Conservation (phyloP, 2,797 vertebrate species). For the Argyrosomus regius region DNA sequence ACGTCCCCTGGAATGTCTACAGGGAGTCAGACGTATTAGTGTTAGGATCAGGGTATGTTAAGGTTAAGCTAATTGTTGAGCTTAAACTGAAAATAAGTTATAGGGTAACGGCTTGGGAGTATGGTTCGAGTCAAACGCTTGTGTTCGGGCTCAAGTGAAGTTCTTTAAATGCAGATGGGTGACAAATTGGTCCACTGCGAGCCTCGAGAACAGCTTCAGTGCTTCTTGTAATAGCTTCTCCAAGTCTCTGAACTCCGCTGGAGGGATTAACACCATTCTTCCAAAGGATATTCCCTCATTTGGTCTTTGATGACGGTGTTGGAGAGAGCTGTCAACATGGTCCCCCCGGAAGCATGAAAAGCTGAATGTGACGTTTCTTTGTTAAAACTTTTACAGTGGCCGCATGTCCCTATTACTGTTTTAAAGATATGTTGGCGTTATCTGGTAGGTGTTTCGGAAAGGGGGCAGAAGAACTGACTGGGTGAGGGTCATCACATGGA, state of each 20-base stretch:
- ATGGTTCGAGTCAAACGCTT: neutral
- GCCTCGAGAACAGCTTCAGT: neutral
- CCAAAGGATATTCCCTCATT: neutral
- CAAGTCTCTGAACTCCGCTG: neutral
- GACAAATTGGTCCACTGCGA: neutral
- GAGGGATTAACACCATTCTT: neutral
- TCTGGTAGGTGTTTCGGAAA: neutral
- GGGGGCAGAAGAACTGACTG: neutral
- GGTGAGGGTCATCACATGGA: neutral
- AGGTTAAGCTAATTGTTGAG: neutral
- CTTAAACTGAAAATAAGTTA: neutral
- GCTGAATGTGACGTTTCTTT: neutral
- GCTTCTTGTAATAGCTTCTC: neutral
- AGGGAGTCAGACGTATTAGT: neutral
- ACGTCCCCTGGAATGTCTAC: neutral
- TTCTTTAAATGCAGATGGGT: neutral
- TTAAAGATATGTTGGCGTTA: neutral
- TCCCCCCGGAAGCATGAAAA: neutral
- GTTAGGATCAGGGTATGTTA: neutral
- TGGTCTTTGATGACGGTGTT: neutral
- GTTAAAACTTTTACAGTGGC: too few relatives aligned
- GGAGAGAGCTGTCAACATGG: neutral
- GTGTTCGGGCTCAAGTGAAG: neutral
- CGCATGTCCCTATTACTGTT: neutral
- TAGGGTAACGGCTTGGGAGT: neutral